Percentiles rank a stretch among this genome's conserved stretches.
Evolutionary conservation across 2,888 invertebrate species (phyloP).

Genomic region (Lasioglossum calceatum): DNA sequence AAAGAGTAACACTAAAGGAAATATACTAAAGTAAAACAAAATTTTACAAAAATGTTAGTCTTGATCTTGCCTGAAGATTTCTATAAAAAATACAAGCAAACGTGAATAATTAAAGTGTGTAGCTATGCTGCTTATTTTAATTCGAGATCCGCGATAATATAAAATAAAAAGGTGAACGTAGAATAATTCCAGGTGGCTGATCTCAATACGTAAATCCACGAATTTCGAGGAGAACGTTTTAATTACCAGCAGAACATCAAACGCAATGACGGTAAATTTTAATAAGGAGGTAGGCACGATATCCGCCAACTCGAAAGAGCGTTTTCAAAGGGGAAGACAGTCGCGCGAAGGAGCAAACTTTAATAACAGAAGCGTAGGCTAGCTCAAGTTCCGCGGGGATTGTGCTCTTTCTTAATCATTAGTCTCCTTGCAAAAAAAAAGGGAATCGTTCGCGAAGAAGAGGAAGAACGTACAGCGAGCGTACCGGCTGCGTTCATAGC

Average conservation of each 20-base stretch:
- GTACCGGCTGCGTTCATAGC: constrained; percentile 71
- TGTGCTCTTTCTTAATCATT: constrained; percentile 78
- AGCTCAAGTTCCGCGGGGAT: constrained; percentile 40
- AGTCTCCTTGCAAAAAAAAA: constrained; percentile 72
- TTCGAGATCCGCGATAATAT: background rate
- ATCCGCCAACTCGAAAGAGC: background rate
- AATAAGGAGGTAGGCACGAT: constrained; percentile 33
- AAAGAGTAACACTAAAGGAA: no score
- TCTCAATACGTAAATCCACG: background rate
- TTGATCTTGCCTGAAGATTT: no score
- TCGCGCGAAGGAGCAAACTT: constrained; percentile 40
- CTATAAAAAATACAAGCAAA: no score
- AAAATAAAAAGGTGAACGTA: no score
- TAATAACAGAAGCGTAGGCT: constrained; percentile 45
- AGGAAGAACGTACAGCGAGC: constrained; percentile 57
- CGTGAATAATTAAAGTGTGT: no score
- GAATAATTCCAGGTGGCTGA: background rate
- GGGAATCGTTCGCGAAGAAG: constrained; percentile 61
- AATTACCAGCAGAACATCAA: constrained; percentile 36
- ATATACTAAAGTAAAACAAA: no score
- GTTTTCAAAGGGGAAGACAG: constrained; percentile 34
- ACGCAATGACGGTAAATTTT: constrained; percentile 40
- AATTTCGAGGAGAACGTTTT: constrained; percentile 31
- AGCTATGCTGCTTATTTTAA: no score
- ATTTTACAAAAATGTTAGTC: no score